Evolutionary conservation across 2,797 vertebrate species (phyloP).

Genomic region (Yasuhikotakia modesta): DNA sequence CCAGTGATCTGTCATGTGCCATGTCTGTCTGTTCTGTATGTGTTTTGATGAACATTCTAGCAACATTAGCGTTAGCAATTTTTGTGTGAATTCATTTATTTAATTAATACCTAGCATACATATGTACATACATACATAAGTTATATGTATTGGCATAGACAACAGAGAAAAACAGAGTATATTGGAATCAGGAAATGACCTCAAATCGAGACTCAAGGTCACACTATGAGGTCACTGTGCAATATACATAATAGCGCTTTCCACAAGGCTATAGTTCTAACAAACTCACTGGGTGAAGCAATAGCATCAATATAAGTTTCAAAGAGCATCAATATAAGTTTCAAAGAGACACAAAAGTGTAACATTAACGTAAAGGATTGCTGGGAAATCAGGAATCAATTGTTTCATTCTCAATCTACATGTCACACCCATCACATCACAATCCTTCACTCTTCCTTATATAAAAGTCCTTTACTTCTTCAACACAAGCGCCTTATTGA

Average conservation of each 20-base stretch:
- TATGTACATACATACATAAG: too few species aligned
- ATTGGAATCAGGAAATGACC: neutral
- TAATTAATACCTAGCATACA: too few species aligned
- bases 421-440: neutral
- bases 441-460: neutral
- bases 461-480: neutral
- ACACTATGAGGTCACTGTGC: neutral
- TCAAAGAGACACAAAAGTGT: neutral
- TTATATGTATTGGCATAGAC: too few species aligned
- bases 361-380: neutral
- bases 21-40: too few species aligned
- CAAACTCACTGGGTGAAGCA: neutral
- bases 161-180: neutral
- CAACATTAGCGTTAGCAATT: too few species aligned
- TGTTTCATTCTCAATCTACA: neutral
- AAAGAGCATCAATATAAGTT: too few species aligned
- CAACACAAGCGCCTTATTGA: neutral
- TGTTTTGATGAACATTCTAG: too few species aligned
- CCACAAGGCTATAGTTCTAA: neutral
- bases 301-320: neutral
- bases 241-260: neutral
- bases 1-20: too few species aligned
- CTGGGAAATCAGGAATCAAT: neutral
- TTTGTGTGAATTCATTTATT: too few species aligned
- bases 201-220: neutral